Evolutionary conservation across 1,140 invertebrate genomes (phyloP).

Genomic region (Aphaenogaster ashmeadi): DNA sequence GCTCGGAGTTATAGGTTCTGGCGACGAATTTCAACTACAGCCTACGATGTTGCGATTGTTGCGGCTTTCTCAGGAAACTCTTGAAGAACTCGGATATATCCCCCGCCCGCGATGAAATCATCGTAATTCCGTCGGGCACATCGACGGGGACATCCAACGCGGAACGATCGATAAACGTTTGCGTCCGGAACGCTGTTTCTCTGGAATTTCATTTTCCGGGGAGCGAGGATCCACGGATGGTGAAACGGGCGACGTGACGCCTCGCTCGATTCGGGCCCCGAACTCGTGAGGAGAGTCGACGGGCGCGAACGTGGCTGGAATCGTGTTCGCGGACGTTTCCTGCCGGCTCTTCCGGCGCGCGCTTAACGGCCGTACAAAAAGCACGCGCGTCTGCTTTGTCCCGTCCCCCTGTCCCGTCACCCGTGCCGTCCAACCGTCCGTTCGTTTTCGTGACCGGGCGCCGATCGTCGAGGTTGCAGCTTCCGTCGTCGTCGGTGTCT

Average conservation of each 20-base stretch:
- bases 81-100: background rate
- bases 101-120: background rate
- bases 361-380: constrained; percentile 27
- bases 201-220: constrained; percentile 21
- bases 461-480: constrained; percentile 64
- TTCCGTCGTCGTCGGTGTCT: constrained; percentile 59
- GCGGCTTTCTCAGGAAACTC: background rate
- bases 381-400: constrained; percentile 26
- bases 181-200: background rate
- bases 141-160: constrained; percentile 11
- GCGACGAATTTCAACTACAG: background rate
- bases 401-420: background rate
- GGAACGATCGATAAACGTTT: background rate
- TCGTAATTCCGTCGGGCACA: constrained; percentile 7
- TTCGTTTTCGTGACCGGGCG: constrained; percentile 64
- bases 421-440: background rate
- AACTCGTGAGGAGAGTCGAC: background rate
- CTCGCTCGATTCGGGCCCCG: background rate
- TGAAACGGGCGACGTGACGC: background rate
- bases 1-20: background rate
- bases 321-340: constrained; percentile 47
- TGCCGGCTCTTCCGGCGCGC: constrained; percentile 7
- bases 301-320: constrained; percentile 55
- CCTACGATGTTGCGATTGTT: background rate
- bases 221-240: constrained; percentile 8